These are phyloP conservation scores for Bombyx mandarina DNA, from an alignment of 1,140 invertebrate genomes.

Conservation along the genomic window DNA sequence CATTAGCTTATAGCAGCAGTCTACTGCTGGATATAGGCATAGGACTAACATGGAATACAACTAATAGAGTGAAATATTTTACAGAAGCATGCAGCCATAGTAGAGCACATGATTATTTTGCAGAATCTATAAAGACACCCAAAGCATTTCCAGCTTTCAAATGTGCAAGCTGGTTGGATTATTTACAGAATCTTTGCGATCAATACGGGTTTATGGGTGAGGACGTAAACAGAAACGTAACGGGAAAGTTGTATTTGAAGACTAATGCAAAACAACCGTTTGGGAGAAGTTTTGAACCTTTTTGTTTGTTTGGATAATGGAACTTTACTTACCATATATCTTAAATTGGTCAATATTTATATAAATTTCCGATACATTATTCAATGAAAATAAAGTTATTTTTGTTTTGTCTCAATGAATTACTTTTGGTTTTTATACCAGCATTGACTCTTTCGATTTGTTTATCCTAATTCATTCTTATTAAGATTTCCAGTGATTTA, in stretches of 20 bases:
- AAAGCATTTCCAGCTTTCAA: conserved; percentile 69
- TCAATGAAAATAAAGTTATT: too few relatives aligned
- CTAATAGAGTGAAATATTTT: conserved; percentile 5
- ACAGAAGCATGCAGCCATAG: conserved; percentile 79
- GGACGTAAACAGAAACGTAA: conserved; percentile 8
- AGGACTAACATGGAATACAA: not conserved
- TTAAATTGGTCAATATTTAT: not conserved
- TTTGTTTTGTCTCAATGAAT: too few relatives aligned
- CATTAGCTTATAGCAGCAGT: not conserved
- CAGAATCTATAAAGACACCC: conserved; percentile 74
- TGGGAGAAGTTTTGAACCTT: conserved; percentile 7
- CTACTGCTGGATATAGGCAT: not conserved
- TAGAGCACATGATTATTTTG: conserved; percentile 76
- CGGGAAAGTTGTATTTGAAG: conserved; percentile 20
- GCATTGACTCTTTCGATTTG: too few relatives aligned
- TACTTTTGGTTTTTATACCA: too few relatives aligned
- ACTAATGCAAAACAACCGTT: conserved; percentile 19
- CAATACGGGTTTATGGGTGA: conserved; percentile 22
- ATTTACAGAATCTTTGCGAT: conserved; percentile 63
- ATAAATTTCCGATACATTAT: not conserved
- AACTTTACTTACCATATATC: not conserved
- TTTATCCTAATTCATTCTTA: too few relatives aligned
- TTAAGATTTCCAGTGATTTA: too few relatives aligned
- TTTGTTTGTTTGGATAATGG: conserved; percentile 1
- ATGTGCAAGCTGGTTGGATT: conserved; percentile 72